Evolutionary conservation across 2,888 invertebrate species (phyloP), one percentile per base, ranked within the genome.

Genomic region (Erebia aethiops): DNA sequence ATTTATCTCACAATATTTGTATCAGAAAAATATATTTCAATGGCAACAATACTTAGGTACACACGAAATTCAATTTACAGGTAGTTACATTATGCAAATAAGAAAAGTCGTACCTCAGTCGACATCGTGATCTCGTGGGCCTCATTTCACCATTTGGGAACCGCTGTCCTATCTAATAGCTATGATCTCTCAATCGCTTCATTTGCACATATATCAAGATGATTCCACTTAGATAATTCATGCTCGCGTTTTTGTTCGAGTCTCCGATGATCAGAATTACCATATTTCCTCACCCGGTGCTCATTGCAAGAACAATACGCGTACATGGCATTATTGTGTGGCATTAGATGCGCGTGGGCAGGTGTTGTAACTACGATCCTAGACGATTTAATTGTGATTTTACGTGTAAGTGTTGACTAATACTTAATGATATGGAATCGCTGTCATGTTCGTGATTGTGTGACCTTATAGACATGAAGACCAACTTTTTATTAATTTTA

Each of bases 281-380:
- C 71, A 71, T 71, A 71, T 73, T 73, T 68, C 73, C 46, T 62
- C 73, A 73, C 71, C 14, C 54, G 62, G 70, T 68, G 67, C 70
- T 67, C 73, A 72, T 77, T 75, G 75, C 64, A 64, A 57, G 70
- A 72, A 77, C 77, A 77, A 76, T 76, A 68, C 75, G 46, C 56
- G 43, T 57, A n/a, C n/a, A 46, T 66, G 66, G 66, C 66, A 57
- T 66, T 21, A 66, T 35, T 35, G 43, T 57, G 56, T 66, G 66
- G 66, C 66, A 57, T 66, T 21, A 66, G 66, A 57, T 11, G 67
- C 62, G 75, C 74, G 78, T 77, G 76, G 77, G 78, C 60, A 58
- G 73, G 49, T 76, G 74, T 70, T 58, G 66, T 75, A 72, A 75
- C 57, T 14, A 18, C 18, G 57, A 56, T 72, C 69, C 69, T 66